phyloP scores from a whole-genome alignment of 2,888 invertebrate genomes.

The Cremastobaeus sp. region DNA sequence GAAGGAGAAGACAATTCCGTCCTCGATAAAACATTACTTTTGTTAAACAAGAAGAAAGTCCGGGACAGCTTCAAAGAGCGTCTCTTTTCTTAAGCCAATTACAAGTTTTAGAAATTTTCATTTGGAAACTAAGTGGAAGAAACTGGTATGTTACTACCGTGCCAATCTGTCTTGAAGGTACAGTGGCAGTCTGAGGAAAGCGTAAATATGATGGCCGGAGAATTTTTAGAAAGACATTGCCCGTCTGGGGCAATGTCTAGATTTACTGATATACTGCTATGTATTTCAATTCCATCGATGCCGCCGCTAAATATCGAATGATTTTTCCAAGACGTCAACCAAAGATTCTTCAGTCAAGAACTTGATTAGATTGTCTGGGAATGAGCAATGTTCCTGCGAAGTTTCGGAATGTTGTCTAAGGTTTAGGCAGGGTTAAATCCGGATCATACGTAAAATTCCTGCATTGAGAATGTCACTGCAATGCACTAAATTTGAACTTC shows the following conservation, averaged over 20 bases:
- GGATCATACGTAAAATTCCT: conserved; percentile 35
- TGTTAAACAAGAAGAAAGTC: conserved; percentile 21
- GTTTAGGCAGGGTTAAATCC: conserved; percentile 33
- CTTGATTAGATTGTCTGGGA: conserved; percentile 43
- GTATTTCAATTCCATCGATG: conserved; percentile 37
- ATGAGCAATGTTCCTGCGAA: conserved; percentile 28
- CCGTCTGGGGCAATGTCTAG: too few species aligned
- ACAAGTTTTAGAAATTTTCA: not conserved
- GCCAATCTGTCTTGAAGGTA: too few species aligned
- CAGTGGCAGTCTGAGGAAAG: too few species aligned
- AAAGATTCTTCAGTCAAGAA: conserved; percentile 1
- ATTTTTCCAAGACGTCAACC: conserved; percentile 19
- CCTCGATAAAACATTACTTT: conserved; percentile 28
- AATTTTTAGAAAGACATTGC: too few species aligned
- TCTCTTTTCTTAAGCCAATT: not conserved
- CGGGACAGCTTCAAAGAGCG: conserved; percentile 2
- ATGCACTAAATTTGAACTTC: conserved; percentile 29
- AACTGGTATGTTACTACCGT: too few species aligned
- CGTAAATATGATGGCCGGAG: too few species aligned
- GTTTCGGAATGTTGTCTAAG: conserved; percentile 33
- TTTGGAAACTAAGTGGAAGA: not conserved
- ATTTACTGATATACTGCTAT: too few species aligned
- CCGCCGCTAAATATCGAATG: too few species aligned
- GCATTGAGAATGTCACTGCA: conserved; percentile 15
- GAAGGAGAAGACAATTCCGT: conserved; percentile 29